Percentiles rank a stretch among this genome's conserved stretches.
Evolutionary conservation across 2,888 invertebrate species (phyloP).

Genomic region (Euzophera pinguis): DNA sequence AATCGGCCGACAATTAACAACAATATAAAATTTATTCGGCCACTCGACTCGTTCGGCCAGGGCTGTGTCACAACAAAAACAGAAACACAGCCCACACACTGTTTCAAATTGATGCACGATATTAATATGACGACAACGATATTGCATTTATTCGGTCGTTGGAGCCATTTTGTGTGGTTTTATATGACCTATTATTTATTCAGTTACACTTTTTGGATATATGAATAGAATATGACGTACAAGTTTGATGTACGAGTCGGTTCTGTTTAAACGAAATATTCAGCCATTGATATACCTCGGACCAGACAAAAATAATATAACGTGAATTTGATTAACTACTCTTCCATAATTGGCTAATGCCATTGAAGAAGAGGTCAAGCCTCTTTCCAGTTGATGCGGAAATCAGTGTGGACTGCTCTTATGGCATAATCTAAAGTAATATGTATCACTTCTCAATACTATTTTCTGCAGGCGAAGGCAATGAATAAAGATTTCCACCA

Average conservation of each 20-base stretch:
- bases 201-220: neutral
- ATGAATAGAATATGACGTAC: neutral
- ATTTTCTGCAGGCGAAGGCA: too few species aligned
- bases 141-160: constrained; percentile 6
- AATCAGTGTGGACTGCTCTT: too few species aligned
- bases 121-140: constrained; percentile 2
- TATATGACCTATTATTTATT: neutral
- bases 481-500: too few species aligned
- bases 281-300: too few species aligned
- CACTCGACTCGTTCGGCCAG: constrained; percentile 1
- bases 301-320: too few species aligned
- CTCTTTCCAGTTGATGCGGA: too few species aligned
- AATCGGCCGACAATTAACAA: constrained; percentile 3
- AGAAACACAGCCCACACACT: constrained; percentile 3
- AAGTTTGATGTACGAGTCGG: neutral
- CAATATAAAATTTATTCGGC: constrained; percentile 11
- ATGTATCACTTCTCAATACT: too few species aligned
- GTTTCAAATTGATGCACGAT: neutral
- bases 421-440: too few species aligned
- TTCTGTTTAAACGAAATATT: too few species aligned
- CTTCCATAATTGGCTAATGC: too few species aligned
- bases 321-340: too few species aligned
- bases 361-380: too few species aligned
- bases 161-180: neutral
- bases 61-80: constrained; percentile 4